Percentiles rank a stretch among this genome's conserved stretches.
phyloP scores from a whole-genome alignment of 2,113 vertebrate genomes.

The Carlito syrichta region DNA sequence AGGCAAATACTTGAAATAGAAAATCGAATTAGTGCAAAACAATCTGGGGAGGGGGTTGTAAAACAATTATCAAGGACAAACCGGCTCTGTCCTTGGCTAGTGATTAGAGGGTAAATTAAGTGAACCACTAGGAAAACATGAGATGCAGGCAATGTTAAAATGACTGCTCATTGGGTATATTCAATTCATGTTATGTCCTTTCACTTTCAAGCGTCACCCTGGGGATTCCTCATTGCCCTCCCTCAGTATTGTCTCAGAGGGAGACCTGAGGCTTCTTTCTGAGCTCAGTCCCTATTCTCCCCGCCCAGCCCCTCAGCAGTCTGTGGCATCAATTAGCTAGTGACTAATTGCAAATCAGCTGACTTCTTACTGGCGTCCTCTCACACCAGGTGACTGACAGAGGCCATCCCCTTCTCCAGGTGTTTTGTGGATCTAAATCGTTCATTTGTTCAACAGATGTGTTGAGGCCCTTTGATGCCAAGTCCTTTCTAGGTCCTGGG shows the following conservation, averaged over 20 bases:
- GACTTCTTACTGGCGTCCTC: not conserved
- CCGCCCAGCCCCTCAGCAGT: not conserved
- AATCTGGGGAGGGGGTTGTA: too few species aligned
- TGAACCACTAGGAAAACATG: too few species aligned
- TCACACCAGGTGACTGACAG: not conserved
- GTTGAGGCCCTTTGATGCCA: not conserved
- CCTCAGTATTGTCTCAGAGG: not conserved
- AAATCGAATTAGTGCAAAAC: too few species aligned
- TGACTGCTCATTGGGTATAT: too few species aligned
- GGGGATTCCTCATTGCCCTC: not conserved
- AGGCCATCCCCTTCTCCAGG: not conserved
- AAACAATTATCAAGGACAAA: too few species aligned
- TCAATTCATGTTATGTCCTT: too few species aligned
- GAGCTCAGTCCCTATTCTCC: not conserved
- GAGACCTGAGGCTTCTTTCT: not conserved
- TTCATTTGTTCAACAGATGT: not conserved
- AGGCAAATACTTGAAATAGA: too few species aligned
- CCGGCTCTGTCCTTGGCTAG: too few species aligned
- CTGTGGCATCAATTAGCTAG: conserved; percentile 22
- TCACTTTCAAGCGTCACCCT: not conserved
- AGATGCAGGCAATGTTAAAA: too few species aligned
- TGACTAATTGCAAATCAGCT: conserved; percentile 32
- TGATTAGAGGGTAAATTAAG: too few species aligned
- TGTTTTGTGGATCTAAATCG: not conserved
- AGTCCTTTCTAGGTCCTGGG: not conserved